Conservation (phyloP, 2,888 invertebrate genomes). For the Clepsis dumicolana region DNA sequence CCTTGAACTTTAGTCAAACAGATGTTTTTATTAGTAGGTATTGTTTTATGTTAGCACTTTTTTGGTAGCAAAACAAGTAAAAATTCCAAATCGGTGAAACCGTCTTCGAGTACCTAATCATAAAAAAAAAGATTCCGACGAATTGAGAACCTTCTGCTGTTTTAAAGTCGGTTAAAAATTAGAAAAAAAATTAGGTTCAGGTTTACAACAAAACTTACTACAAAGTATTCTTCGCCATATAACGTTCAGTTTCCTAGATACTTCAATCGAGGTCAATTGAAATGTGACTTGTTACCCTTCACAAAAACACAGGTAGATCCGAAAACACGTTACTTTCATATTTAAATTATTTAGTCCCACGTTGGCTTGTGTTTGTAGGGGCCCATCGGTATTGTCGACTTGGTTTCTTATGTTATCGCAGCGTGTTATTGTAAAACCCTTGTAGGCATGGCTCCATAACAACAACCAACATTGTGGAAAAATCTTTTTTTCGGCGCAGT, state of each 20-base stretch:
- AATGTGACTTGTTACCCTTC: slow-evolving; percentile 19
- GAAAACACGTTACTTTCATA: slow-evolving; percentile 19
- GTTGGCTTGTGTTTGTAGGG: slow-evolving; percentile 12
- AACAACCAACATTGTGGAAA: not conserved
- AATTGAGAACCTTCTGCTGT: too few relatives aligned
- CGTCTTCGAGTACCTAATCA: too few relatives aligned
- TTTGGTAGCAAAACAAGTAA: too few relatives aligned
- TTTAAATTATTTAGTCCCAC: slow-evolving; percentile 4
- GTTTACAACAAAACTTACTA: too few relatives aligned
- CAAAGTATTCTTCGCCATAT: not conserved
- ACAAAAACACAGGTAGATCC: slow-evolving; percentile 14
- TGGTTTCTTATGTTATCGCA: slow-evolving; percentile 1
- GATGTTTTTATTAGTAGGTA: too few relatives aligned
- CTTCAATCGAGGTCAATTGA: slow-evolving; percentile 5
- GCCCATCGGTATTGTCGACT: slow-evolving; percentile 4
- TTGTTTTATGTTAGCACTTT: too few relatives aligned
- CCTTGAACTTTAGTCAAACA: too few relatives aligned
- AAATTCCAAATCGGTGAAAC: too few relatives aligned
- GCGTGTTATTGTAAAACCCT: slow-evolving; percentile 18
- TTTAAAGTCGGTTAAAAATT: too few relatives aligned
- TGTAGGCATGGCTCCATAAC: slow-evolving; percentile 2
- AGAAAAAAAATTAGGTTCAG: too few relatives aligned
- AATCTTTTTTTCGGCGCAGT: not conserved
- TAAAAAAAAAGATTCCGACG: too few relatives aligned
- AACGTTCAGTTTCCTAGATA: not conserved